Percentiles rank a stretch among this genome's conserved stretches.
Conservation (phyloP, 2,888 invertebrate genomes). For the Eudasyphora cyanicolor region DNA sequence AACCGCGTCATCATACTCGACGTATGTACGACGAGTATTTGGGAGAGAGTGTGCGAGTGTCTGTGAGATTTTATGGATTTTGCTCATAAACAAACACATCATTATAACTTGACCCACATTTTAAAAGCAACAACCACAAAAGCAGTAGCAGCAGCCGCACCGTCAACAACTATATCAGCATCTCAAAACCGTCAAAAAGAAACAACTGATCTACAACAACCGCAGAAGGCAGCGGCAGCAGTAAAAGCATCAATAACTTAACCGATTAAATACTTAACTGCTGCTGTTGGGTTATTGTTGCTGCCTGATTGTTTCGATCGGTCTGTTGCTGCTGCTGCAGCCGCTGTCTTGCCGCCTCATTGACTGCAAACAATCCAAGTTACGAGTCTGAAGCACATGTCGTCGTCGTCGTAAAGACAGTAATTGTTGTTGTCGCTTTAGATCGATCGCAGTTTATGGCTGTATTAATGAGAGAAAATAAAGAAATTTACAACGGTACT, state of each 20-base stretch:
- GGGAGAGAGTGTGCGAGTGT: slow-evolving; percentile 15
- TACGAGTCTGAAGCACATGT: slow-evolving; percentile 17
- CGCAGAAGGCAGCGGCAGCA: slow-evolving; percentile 49
- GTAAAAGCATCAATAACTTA: slow-evolving; percentile 29
- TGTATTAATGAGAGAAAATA: slow-evolving; percentile 68
- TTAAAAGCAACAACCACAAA: slow-evolving; percentile 71
- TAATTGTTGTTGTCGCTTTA: slow-evolving; percentile 25
- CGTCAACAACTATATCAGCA: slow-evolving; percentile 56
- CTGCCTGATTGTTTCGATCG: slow-evolving; percentile 34
- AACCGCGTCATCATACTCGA: too few relatives aligned
- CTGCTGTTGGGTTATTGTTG: slow-evolving; percentile 37
- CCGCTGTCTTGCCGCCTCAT: slow-evolving; percentile 3
- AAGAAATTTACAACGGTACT: slow-evolving; percentile 78
- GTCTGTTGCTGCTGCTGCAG: slow-evolving; percentile 7
- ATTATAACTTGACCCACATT: slow-evolving; percentile 79
- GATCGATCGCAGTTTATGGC: background rate
- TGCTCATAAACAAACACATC: slow-evolving; percentile 58
- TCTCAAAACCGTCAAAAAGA: slow-evolving; percentile 59
- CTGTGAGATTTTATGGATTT: slow-evolving; percentile 2
- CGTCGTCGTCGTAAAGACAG: background rate
- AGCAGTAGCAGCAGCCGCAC: slow-evolving; percentile 38
- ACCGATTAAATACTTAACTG: slow-evolving; percentile 54
- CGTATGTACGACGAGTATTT: slow-evolving; percentile 28
- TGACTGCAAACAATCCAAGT: slow-evolving; percentile 11
- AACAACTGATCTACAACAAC: slow-evolving; percentile 50